Percentiles rank a stretch among this genome's conserved stretches.
phyloP scores from a whole-genome alignment of 2,113 vertebrate genomes.

The Puntigrus tetrazona region DNA sequence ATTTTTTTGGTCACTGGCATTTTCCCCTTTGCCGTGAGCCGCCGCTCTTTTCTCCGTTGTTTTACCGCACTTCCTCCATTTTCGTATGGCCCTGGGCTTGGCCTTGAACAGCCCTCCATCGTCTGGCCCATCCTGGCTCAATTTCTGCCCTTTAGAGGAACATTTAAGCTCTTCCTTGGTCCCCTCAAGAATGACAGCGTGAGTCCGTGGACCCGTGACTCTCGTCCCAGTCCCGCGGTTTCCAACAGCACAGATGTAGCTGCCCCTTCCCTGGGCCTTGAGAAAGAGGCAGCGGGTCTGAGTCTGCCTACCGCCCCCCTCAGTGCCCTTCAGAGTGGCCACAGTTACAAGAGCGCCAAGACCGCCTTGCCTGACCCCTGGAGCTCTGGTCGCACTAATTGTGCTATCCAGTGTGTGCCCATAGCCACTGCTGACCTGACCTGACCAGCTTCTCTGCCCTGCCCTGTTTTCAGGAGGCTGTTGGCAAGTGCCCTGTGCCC shows the following conservation, averaged over 20 bases:
- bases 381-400: constrained; percentile 52
- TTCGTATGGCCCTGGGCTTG: constrained; percentile 67
- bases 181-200: constrained; percentile 66
- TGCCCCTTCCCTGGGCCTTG: constrained; percentile 69
- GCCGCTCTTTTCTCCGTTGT: constrained; percentile 46
- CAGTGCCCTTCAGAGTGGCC: constrained; percentile 75
- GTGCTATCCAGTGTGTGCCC: constrained; percentile 7
- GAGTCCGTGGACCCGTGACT: constrained; percentile 29
- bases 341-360: constrained; percentile 75
- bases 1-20: constrained; percentile 51
- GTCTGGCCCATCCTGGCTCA: constrained; percentile 47
- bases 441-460: constrained; percentile 21
- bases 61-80: constrained; percentile 74
- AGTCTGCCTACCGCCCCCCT: constrained; percentile 71
- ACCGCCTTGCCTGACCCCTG: constrained; percentile 61
- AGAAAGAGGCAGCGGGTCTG: constrained; percentile 77
- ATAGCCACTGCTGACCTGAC: constrained; percentile 14
- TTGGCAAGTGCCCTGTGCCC: constrained; percentile 58
- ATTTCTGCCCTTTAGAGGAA: constrained; percentile 31
- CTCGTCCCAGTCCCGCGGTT: constrained; percentile 50
- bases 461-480: constrained; percentile 53
- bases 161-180: constrained; percentile 57
- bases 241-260: constrained; percentile 69
- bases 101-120: constrained; percentile 56
- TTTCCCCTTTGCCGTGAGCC: constrained; percentile 52